Evolutionary conservation across 53 echinoderm and acorn worm species (phyloP), one percentile per base, ranked within the genome.

Genomic region (Holothuria leucospilota): DNA sequence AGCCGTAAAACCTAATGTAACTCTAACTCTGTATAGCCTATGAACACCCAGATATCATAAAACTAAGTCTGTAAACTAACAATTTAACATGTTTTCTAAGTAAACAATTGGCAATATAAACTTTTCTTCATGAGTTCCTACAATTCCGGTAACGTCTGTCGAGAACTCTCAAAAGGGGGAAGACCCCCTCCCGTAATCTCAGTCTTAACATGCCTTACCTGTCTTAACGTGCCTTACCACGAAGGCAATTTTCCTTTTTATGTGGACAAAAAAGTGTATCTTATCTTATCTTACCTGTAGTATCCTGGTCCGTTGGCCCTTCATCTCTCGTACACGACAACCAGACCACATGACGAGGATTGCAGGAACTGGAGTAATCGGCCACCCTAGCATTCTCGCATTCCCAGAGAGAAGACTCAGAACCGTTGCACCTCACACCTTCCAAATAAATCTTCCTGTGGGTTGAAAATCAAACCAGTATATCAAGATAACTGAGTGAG

Each of bases 381-480:
- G 59, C 80, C 8, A 80, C 80, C 20, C 20, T 13, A 20, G 80
- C 30, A 30, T 62, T 80, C 20, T 61, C 16, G 18, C 80, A 80
- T 8, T 80, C 80, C 60, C 59, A 80, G 3, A 80, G 60, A 59
- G 59, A 59, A 5, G 26, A 21, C 80, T 80, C 80, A 10, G 80
- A 80, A 25, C 80, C 80, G 34, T 80, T 61, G 62, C 80, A 80
- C 52, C 56, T 58, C 8, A 80, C 80, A 80, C 56, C 80, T 80
- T 80, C 26, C 59, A 80, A 20, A 80, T 80, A 80, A 20, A 80
- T 80, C 38, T 59, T 59, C 60, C 61, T 59, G 80, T 16, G 23
- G 75, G 56, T 16, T 56, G 56, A 4, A 56, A 75, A 75, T 6
- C 28, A 13, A 75, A 75, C 9, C 52, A 13, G 25, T 52, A 75